Evolutionary conservation across 1,140 invertebrate species (phyloP), one percentile per base, ranked within the genome.

Genomic region (Holcopasites calliopsidis): DNA sequence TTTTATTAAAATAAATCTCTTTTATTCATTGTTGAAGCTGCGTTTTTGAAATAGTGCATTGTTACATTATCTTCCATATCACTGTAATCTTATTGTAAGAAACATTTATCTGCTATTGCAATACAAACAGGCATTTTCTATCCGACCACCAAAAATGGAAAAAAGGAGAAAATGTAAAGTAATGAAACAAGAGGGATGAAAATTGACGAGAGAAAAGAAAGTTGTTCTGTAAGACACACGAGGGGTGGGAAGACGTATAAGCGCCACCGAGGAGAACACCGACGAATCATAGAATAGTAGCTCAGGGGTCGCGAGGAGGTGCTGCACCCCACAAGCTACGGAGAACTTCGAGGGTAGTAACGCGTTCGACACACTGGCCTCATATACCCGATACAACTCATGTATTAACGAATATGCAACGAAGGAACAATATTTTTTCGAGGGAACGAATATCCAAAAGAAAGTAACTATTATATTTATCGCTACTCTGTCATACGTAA

Each of bases 321-420:
- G 69, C 58, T 64, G 69, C 38, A 28, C 31, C 50, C 50, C 40
- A 44, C 71, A 66, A 74, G 18, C 21, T 35, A 42, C 7, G 23
- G 31, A 26, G 38, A 57, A 66, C 33, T 74, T 74, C 50, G 71
- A 50, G 54, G 65, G 65, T 68, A 40, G 73, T 66, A 65, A 52
- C 49, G 50, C n/a, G 33, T 66, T 55, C 52, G 73, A 75, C 73
- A 58, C 52, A 69, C 26, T 69, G 52, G 64, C 65, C 73, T 75
- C 42, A 5, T 40, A 49, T 49, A 58, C 13, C 16, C 1, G 11
- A 40, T 49, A 18, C 35, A 60, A 44, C 42, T 44, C 35, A 60
- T 23, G 58, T 68, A 68, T 58, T 49, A 68, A 55, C 52, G 10
- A 68, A 35, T 23, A 10, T 69, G 58, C 42, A 69, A 60, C 65